phyloP scores from a whole-genome alignment of 2,113 vertebrate genomes.

The Pedionomus torquatus region DNA sequence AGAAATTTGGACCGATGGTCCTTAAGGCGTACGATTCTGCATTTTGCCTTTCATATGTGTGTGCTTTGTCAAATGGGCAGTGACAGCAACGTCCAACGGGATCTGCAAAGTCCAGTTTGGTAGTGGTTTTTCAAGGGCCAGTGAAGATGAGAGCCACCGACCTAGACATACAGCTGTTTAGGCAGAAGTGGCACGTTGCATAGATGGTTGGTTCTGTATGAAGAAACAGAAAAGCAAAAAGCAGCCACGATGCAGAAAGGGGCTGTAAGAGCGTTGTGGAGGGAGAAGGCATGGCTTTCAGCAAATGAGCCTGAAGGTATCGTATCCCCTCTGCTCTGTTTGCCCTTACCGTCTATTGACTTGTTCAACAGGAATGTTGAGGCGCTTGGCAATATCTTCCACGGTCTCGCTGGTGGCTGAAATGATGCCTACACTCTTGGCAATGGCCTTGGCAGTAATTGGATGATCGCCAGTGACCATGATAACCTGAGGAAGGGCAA shows the following conservation, averaged over 20 bases:
- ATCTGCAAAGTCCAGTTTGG: neutral
- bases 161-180: too few species aligned
- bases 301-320: neutral
- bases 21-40: accelerated
- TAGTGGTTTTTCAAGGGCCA: neutral
- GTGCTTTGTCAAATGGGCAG: neutral
- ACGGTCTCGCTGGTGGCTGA: conserved; percentile 81
- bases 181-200: accelerated
- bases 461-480: conserved; percentile 85
- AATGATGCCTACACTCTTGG: conserved; percentile 82
- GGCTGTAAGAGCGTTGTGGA: accelerated
- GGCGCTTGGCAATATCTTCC: conserved; percentile 82
- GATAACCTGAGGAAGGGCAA: conserved; percentile 73
- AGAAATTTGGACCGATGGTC: neutral
- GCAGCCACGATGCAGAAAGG: accelerated
- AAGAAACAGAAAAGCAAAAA: neutral
- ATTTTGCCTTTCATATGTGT: neutral
- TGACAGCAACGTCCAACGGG: neutral
- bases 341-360: conserved; percentile 75
- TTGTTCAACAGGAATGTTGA: conserved; percentile 75
- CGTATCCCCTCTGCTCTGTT: accelerated
- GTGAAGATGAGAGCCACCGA: neutral
- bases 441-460: conserved; percentile 84
- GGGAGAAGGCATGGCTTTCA: neutral
- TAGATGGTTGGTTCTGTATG: accelerated